Percentiles rank a stretch among this genome's conserved stretches.
phyloP scores from a whole-genome alignment of 37 sponge, comb jelly and placozoan species.

The Chondrilla cf. caribensis region DNA sequence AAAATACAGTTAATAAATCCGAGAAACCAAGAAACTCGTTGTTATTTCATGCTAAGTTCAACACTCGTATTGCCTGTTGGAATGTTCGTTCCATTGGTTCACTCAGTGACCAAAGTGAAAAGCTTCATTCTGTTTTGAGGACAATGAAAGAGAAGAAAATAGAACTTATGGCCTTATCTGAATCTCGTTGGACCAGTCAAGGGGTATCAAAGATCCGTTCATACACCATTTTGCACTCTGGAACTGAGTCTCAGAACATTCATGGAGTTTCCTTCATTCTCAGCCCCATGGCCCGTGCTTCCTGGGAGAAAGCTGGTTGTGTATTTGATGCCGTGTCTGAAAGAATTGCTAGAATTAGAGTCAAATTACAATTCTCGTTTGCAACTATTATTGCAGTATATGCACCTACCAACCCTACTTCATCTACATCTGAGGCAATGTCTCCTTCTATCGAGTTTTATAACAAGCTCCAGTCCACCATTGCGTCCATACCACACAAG shows the following conservation, averaged over 20 bases:
- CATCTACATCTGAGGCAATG: background rate
- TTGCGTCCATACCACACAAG: slow-evolving; percentile 1
- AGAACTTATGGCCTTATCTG: background rate
- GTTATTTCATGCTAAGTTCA: background rate
- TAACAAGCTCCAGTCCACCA: background rate
- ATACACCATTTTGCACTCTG: background rate
- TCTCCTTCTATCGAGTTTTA: slow-evolving; percentile 5
- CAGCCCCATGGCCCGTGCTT: background rate
- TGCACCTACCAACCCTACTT: slow-evolving; percentile 4
- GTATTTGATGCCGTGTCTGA: background rate
- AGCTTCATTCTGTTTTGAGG: background rate
- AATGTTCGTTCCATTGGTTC: background rate
- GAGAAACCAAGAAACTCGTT: background rate
- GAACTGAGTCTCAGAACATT: background rate
- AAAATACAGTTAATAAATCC: background rate
- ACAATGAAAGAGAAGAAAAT: background rate
- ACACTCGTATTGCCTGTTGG: background rate
- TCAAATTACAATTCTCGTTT: background rate
- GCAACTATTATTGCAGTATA: background rate
- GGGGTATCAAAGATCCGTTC: background rate
- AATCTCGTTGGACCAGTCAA: background rate
- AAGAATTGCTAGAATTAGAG: background rate
- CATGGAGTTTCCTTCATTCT: background rate
- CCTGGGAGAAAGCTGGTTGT: background rate
- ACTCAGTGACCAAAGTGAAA: background rate